A percentile compares a stretch with the other conserved stretches of the same genome.
Conservation (phyloP, 2,113 vertebrate genomes). For the Pangasianodon gigas region DNA sequence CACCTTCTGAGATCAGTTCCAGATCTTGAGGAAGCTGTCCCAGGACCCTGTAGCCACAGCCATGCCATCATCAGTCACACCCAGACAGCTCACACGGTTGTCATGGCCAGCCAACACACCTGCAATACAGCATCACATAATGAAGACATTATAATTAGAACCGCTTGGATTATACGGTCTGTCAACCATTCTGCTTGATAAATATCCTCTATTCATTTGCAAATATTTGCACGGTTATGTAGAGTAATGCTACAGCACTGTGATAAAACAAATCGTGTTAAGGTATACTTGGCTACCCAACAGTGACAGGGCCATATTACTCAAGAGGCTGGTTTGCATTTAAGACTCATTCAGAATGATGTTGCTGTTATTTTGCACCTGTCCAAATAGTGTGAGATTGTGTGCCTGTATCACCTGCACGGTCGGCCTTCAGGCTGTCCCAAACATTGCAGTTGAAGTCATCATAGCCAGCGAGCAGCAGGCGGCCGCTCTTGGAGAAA, state of each 20-base stretch:
- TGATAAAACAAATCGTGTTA: not conserved
- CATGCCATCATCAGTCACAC: conserved; percentile 98
- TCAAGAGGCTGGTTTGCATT: not conserved
- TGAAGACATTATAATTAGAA: not conserved
- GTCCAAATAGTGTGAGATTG: not conserved
- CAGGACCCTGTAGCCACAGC: conserved; percentile 98
- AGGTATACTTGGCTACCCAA: not conserved
- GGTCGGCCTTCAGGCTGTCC: conserved; percentile 97
- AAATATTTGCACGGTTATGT: not conserved
- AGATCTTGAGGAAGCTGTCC: conserved; percentile 99
- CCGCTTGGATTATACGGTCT: not conserved
- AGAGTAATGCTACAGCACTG: not conserved
- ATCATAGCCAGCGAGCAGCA: conserved; percentile 95
- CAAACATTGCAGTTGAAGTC: conserved; percentile 99
- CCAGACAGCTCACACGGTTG: conserved; percentile 99
- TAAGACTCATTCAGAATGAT: not conserved
- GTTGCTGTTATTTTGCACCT: not conserved
- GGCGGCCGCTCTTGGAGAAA: conserved; percentile 98
- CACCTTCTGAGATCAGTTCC: conserved; percentile 93
- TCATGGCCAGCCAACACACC: conserved; percentile 97
- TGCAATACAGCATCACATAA: conserved; percentile 56
- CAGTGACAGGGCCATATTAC: not conserved
- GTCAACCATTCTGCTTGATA: not conserved
- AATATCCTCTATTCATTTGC: not conserved
- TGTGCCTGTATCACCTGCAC: conserved; percentile 79